Conservation (phyloP, 1,140 invertebrate species). For the Globodera rostochiensis region DNA sequence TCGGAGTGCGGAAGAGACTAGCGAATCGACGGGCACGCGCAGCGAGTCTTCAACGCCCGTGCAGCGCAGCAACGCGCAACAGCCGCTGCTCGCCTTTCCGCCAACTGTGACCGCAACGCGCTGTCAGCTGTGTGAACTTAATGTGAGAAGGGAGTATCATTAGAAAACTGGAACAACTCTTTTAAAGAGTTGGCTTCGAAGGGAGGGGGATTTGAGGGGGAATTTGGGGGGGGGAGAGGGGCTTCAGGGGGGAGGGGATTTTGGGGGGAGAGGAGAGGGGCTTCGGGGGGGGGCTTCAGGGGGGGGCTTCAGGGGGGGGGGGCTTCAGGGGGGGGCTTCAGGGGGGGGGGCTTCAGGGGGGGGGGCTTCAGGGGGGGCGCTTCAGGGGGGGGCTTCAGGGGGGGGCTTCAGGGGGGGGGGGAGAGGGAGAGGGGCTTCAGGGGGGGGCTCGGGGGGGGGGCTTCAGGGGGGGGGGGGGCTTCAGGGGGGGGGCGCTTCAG, state of each 20-base stretch:
- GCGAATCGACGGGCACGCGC: constrained; percentile 49
- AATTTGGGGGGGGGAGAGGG: background rate
- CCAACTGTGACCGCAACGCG: constrained; percentile 38
- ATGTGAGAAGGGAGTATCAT: background rate
- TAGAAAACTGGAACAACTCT: too few relatives aligned
- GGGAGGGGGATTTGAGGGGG: background rate
- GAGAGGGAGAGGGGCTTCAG: background rate
- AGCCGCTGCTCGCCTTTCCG: constrained; percentile 19
- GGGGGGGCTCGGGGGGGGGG: too few relatives aligned
- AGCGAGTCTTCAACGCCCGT: constrained; percentile 50
- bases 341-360: background rate
- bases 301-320: background rate
- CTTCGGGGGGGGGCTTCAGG: too few relatives aligned
- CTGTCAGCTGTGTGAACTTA: constrained; percentile 41
- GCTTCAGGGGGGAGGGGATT: background rate
- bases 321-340: background rate
- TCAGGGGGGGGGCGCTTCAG: too few relatives aligned
- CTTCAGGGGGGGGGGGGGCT: too few relatives aligned
- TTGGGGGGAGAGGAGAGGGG: background rate
- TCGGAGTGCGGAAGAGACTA: constrained; percentile 48
- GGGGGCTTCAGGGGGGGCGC: too few relatives aligned
- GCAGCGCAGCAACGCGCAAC: constrained; percentile 33
- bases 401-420: background rate
- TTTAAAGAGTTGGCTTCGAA: too few relatives aligned
- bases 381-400: too few relatives aligned